phyloP scores from a whole-genome alignment of 2,888 invertebrate genomes.

The Oithona nana region DNA sequence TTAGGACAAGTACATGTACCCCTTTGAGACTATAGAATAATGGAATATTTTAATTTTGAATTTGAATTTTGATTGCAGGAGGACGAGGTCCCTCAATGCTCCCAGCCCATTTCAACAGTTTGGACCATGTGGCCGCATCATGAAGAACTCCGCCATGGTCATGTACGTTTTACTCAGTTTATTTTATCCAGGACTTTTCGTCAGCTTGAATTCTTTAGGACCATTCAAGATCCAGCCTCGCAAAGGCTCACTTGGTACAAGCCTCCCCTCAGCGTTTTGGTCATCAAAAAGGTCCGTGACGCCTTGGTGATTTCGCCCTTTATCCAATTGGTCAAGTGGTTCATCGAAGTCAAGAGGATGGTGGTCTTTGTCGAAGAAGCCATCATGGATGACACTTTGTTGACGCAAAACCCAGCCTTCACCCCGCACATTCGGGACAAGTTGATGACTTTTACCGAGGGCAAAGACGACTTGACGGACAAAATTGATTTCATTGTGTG shows the following conservation, averaged over 20 bases:
- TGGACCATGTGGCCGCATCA: constrained; percentile 92
- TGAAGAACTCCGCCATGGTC: constrained; percentile 89
- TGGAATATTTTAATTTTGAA: too few species aligned
- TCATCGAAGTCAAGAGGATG: constrained; percentile 82
- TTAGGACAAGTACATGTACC: too few species aligned
- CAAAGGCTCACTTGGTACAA: constrained; percentile 94
- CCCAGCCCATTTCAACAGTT: constrained; percentile 90
- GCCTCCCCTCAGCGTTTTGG: constrained; percentile 81
- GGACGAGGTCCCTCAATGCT: constrained; percentile 83
- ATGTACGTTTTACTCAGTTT: constrained; percentile 51
- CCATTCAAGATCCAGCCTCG: constrained; percentile 91
- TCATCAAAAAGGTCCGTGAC: constrained; percentile 90
- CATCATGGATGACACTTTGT: constrained; percentile 49
- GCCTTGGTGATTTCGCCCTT: constrained; percentile 71
- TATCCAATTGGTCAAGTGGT: constrained; percentile 77
- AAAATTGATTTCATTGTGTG: constrained; percentile 94
- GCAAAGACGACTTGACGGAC: constrained; percentile 81
- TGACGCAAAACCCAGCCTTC: constrained; percentile 55
- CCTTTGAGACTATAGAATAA: too few species aligned
- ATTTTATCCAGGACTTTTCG: constrained; percentile 15
- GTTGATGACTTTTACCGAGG: constrained; percentile 64
- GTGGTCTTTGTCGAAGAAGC: constrained; percentile 83
- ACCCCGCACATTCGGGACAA: constrained; percentile 47
- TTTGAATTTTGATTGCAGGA: too few species aligned
- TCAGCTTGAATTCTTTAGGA: constrained; percentile 38